These are phyloP conservation scores for Sycophila texana DNA, from an alignment of 2,888 invertebrate species.

Conservation along the genomic window DNA sequence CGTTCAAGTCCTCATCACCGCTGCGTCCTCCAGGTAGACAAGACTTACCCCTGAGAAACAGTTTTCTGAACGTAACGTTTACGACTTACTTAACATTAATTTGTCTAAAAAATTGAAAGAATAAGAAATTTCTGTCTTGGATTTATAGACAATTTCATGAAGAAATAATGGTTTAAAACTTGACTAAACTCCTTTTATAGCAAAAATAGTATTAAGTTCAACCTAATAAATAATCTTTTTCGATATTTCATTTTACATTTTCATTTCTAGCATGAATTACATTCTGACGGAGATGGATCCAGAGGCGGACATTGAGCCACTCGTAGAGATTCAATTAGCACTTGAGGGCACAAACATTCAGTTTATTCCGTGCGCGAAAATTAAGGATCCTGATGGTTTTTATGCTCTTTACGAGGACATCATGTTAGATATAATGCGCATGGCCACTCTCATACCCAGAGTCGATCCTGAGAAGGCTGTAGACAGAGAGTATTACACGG, in stretches of 20 bases:
- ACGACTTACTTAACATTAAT: no score
- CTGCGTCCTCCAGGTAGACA: constrained; percentile 75
- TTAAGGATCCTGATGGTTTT: constrained; percentile 82
- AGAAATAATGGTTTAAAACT: no score
- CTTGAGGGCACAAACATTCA: constrained; percentile 84
- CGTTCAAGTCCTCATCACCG: constrained; percentile 78
- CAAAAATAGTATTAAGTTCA: no score
- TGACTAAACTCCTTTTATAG: no score
- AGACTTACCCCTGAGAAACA: no score
- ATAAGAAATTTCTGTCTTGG: no score
- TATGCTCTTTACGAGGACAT: constrained; percentile 82
- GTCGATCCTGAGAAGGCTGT: constrained; percentile 69
- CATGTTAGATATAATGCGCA: constrained; percentile 86
- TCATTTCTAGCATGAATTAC: constrained; percentile 77
- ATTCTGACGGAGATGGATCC: constrained; percentile 81
- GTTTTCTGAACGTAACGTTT: no score
- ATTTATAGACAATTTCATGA: no score
- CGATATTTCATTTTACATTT: not conserved
- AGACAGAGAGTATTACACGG: constrained; percentile 67
- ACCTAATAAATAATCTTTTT: not conserved
- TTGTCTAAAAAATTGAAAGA: no score
- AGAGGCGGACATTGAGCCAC: constrained; percentile 79
- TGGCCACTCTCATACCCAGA: constrained; percentile 84
- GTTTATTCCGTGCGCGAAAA: constrained; percentile 85
- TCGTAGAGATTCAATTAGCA: constrained; percentile 87